phyloP scores from a whole-genome alignment of 2,113 vertebrate genomes.

The Porphyrio hochstetteri region DNA sequence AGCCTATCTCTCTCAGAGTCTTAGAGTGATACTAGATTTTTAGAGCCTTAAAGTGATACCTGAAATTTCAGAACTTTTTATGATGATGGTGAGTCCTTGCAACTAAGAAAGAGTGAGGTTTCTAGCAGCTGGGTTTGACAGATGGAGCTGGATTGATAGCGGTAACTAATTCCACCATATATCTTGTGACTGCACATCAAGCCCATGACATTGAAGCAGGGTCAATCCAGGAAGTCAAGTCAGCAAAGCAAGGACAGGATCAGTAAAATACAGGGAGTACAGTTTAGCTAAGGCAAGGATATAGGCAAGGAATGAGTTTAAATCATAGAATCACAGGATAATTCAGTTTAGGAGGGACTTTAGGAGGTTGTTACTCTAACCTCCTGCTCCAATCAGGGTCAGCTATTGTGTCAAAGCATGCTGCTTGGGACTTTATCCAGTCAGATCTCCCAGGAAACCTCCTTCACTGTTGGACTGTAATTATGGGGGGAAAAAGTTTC shows the following conservation, averaged over 20 bases:
- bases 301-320: background rate
- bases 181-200: background rate
- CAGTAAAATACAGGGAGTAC: background rate
- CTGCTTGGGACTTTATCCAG: background rate
- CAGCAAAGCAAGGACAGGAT: background rate
- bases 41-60: background rate
- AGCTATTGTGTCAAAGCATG: background rate
- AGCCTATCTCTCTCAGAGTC: too few species aligned
- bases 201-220: background rate
- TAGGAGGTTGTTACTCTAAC: background rate
- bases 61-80: background rate
- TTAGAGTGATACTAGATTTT: background rate
- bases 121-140: background rate
- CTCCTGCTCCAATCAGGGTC: background rate
- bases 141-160: background rate
- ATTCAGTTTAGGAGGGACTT: background rate
- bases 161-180: background rate
- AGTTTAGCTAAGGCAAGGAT: background rate
- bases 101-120: background rate
- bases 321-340: background rate
- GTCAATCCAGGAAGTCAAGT: background rate
- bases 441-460: background rate
- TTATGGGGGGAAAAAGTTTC: background rate
- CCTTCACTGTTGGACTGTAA: background rate
- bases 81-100: background rate